These are phyloP conservation scores for Meloe dianella DNA, from an alignment of 2,888 invertebrate genomes.

Conservation along the genomic window DNA sequence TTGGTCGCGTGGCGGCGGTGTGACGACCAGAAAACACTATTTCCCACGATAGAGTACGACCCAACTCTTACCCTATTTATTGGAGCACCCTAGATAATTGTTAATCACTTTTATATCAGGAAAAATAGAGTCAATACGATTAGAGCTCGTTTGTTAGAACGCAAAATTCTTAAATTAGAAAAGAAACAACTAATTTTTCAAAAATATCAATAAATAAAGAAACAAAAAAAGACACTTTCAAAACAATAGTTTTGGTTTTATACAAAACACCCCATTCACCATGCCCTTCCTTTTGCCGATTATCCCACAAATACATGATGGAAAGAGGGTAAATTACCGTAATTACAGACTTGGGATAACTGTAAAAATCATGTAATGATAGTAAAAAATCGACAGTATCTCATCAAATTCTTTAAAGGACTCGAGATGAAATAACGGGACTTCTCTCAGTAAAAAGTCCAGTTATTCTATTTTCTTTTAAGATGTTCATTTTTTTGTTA, in stretches of 20 bases:
- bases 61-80: conserved; percentile 40
- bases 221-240: no score
- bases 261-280: no score
- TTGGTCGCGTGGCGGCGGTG: conserved; percentile 51
- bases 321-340: background rate
- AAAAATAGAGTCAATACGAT: conserved; percentile 33
- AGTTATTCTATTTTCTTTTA: background rate
- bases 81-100: conserved; percentile 43
- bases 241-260: no score
- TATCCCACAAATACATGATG: background rate
- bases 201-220: background rate
- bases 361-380: background rate
- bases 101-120: conserved; percentile 45
- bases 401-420: background rate
- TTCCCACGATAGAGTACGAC: conserved; percentile 52
- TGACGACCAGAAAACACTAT: conserved; percentile 50
- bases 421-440: background rate
- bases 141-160: background rate
- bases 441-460: background rate
- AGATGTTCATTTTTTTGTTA: background rate
- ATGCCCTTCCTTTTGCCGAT: no score
- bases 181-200: background rate
- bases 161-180: background rate
- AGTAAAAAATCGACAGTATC: background rate
- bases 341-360: background rate